Base-by-base conservation (phyloP, 2,797 vertebrate genomes). In the Periophthalmus magnuspinnatus region DNA sequence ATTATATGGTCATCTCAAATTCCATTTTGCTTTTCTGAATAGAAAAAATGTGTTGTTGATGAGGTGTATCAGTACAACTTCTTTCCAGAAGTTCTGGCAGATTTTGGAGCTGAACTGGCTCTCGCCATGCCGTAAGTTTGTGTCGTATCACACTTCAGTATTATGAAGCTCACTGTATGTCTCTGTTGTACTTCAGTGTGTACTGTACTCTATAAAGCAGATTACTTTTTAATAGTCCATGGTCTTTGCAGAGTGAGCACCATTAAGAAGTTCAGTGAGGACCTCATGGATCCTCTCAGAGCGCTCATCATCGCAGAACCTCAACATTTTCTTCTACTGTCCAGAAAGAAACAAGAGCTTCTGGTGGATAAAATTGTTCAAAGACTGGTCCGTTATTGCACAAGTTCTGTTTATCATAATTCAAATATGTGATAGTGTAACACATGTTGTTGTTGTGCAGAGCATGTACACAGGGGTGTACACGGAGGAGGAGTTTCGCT, bases 351-450 rank as follows among this genome's bases (percentile, higher is more conserved):
- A 72, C 92, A 93, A 82, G 69, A 76, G 19, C 82, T 93, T n/a
- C 77, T 95, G 76, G 92, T 94, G 77, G 90, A 94, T 83, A 94
- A 90, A 86, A 88, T 95, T 7, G 77, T 78, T n/a, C 90, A 94
- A 81, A 90, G 77, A 66, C 71, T 93, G 91, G 94, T 94, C 55
- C 86, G 92, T 81, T 13, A 11, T 67, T 48, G 8, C 0, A 4
- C 47, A 11, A 2, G 10, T 41, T 54, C 36, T 33, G 19, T 36
- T 0, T 7, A 13, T 61, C n/a, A 6, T 1, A 1, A 41, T 41
- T 45, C 16, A 0, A 60, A 67, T 45, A 6, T 60, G 33, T 28
- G n/a, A 50, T 33, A n/a, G 48, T 54, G 6, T 32, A 32, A 5
- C 8, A n/a, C n/a, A 6, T 14, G 14, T 55, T 38, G 34, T 9